These are phyloP conservation scores for Heliconius cydno DNA, from an alignment of 2,888 invertebrate genomes.

Conservation along the genomic window DNA sequence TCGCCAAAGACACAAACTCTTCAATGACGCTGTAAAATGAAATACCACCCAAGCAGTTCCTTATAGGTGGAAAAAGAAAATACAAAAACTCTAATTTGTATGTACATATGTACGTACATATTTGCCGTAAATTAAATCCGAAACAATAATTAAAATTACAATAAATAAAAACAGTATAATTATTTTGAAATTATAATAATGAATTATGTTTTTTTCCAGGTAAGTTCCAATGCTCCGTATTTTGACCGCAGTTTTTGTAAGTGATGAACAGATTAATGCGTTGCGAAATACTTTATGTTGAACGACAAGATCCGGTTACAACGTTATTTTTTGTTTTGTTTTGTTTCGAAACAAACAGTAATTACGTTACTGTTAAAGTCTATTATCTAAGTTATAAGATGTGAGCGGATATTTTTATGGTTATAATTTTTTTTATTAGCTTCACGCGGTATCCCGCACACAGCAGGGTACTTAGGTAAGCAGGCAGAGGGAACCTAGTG, in stretches of 20 bases:
- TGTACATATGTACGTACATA: not conserved
- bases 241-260: slow-evolving; percentile 50
- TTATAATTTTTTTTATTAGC: not conserved
- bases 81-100: not conserved
- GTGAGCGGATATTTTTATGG: not conserved
- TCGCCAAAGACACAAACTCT: not conserved
- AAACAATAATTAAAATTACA: not conserved
- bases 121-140: not conserved
- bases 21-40: not conserved
- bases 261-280: slow-evolving; percentile 48
- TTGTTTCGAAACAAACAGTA: slow-evolving; percentile 50
- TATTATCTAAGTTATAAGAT: slow-evolving; percentile 13
- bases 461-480: no score
- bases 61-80: not conserved
- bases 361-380: slow-evolving; percentile 51
- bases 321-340: slow-evolving; percentile 49
- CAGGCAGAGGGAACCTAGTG: no score
- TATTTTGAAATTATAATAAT: not conserved
- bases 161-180: no score
- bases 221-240: slow-evolving; percentile 54
- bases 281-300: slow-evolving; percentile 20
- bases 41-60: not conserved
- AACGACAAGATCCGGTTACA: slow-evolving; percentile 47
- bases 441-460: no score
- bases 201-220: slow-evolving; percentile 37